Base-by-base conservation (phyloP, 2,113 vertebrate genomes). In the Clarias magur region DNA sequence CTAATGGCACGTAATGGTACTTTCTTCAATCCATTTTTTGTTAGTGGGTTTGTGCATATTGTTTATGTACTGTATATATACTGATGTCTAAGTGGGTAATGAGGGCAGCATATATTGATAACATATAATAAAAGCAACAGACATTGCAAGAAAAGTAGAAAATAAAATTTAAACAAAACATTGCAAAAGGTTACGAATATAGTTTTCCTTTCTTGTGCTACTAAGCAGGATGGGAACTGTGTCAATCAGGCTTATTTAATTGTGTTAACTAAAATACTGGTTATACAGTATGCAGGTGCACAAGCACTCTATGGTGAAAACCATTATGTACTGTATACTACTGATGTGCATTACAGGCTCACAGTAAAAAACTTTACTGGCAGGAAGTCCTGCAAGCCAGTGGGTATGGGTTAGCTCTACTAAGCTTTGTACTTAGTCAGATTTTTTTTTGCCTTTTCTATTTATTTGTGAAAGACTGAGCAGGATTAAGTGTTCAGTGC, bases 401-500 rank as follows among this genome's bases (percentile, higher is more conserved):
- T 67, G n/a, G 13, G 13, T 4, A 4, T 67, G 27, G 27, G 15
- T 8, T 70, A 34, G 30, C n/a, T 34, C 15, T 30, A 70, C 17
- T 70, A 27, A 70, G 15, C 67, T 34, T 19, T 73, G 34, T 73
- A 42, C 16, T 9, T 42, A 8, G 3, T 73, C 9, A 0, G 4
- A 19, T 60, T 60, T 72, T n/a, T n/a, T n/a, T n/a, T n/a, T n/a
- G n/a, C n/a, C n/a, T n/a, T n/a, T n/a, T n/a, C n/a, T n/a, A n/a
- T n/a, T 34, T 34, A 19, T 27, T 27, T 27, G n/a, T 30, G n/a
- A 27, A 15, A 30, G 7, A 70, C 1, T 65, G 25, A 65, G 23
- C 62, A 65, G 23, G 8, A 65, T 65, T n/a, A 25, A 76, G 70
- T 57, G 53, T 53, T 72, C 67, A 56, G 88, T 88, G 91, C 91